Base-by-base conservation (phyloP, 2,113 vertebrate genomes). In the Leucopsar rothschildi region DNA sequence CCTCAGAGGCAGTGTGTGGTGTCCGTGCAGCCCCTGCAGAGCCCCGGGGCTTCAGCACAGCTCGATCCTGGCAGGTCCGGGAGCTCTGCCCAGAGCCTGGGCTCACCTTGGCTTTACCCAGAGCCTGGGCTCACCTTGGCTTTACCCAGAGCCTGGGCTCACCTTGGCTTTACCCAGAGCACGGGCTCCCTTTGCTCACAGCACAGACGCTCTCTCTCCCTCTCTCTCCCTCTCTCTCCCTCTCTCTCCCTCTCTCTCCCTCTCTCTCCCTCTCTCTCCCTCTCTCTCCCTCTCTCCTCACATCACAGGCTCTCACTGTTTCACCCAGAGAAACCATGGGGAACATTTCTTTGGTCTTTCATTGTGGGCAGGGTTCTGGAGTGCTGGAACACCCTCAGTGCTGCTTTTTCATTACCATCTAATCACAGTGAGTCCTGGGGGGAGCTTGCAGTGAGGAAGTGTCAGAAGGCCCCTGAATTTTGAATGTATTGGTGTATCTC, bases 271-370 rank as follows among this genome's bases (percentile, higher is more conserved):
- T 40, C 40, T 40, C 13, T 40, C 40, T 40, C 40, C 13, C 13
- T 40, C 13, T 5, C 40, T 40, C 40, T 40, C 12, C 12, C 40
- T 42, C 40, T 42, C 29, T 53, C 28, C 39, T 45, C 33, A 7
- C 33, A 17, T 39, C 27, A 11, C 25, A 1, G 0, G 3, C 47
- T 53, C 22, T 53, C 0, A 0, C 68, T 1, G 3, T 63, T 63
- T 39, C 40, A 63, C 47, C 22, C 56, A 27, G 14, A 47, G 22
- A 37, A 37, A 22, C 22, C 4, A 0, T 18, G 28, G 59, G 69
- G 6, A n/a, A 12, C 40, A 2, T 18, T 75, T 28, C 29, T 56
- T n/a, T 29, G 24, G 18, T n/a, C 19, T 56, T 19, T 29, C 4
- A 1, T 56, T 40, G 39, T 65, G 35, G 60, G 16, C 70, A 57